phyloP scores from a whole-genome alignment of 2,888 invertebrate genomes.

The Acrobeloides nanus region DNA sequence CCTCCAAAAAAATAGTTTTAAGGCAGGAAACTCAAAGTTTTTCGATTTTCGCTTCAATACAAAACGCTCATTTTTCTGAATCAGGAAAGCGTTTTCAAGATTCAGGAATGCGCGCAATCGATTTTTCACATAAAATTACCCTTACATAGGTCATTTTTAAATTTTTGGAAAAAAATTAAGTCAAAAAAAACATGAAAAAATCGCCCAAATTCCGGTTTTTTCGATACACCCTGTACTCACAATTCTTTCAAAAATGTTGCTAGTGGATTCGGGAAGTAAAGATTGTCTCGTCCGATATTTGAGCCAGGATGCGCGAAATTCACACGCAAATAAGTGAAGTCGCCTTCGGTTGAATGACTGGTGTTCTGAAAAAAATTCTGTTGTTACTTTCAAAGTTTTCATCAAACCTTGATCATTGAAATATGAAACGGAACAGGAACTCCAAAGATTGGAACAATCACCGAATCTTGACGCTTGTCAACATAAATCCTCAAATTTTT shows the following conservation, averaged over 20 bases:
- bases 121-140: background rate
- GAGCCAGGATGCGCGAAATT: constrained; percentile 98
- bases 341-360: constrained; percentile 94
- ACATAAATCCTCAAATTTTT: constrained; percentile 88
- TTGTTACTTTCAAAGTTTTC: too few relatives aligned
- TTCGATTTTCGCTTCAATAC: too few relatives aligned
- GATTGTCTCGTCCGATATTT: constrained; percentile 80
- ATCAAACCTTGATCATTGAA: constrained; percentile 95
- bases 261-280: constrained; percentile 83
- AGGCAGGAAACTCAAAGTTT: too few relatives aligned
- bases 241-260: constrained; percentile 97
- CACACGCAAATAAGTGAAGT: constrained; percentile 90
- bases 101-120: background rate
- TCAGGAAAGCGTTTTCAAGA: background rate
- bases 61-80: too few relatives aligned
- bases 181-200: too few relatives aligned
- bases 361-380: too few relatives aligned
- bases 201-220: too few relatives aligned
- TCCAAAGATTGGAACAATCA: constrained; percentile 88
- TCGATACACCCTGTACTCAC: too few relatives aligned
- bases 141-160: background rate
- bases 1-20: too few relatives aligned
- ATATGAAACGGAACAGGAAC: constrained; percentile 95
- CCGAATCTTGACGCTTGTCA: constrained; percentile 91
- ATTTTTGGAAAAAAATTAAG: constrained; percentile 5